Percentiles rank a stretch among this genome's conserved stretches.
phyloP scores from a whole-genome alignment of 2,113 vertebrate species.

The Bungarus multicinctus region DNA sequence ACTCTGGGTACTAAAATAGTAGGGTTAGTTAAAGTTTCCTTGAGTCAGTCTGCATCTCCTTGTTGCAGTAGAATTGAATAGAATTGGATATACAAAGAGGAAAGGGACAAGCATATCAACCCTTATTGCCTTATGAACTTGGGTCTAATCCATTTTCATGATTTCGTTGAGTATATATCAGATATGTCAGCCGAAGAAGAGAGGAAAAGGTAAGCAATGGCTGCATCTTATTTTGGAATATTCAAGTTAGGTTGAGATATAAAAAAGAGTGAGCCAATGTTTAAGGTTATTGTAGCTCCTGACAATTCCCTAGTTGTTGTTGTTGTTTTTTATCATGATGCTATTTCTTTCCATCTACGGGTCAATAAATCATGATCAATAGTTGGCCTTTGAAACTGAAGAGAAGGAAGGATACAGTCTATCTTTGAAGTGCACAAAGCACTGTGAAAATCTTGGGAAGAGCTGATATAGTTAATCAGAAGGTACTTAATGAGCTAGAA shows the following conservation, averaged over 20 bases:
- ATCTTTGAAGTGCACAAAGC: neutral
- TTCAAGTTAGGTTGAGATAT: neutral
- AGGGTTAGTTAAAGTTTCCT: constrained; percentile 53
- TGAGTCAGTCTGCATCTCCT: constrained; percentile 44
- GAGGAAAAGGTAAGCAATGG: neutral
- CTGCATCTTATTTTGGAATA: too few species aligned
- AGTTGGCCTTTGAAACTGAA: neutral
- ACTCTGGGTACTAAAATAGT: constrained; percentile 43
- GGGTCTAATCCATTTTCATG: neutral
- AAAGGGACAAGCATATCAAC: constrained; percentile 14
- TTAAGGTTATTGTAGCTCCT: neutral
- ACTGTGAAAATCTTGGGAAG: neutral
- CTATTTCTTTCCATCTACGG: neutral
- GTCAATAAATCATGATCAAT: constrained; percentile 1
- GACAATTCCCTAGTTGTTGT: neutral
- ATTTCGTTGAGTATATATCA: neutral
- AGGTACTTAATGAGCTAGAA: neutral
- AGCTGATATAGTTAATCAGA: neutral
- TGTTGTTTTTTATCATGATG: neutral
- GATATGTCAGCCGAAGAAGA: too few species aligned
- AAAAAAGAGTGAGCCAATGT: neutral
- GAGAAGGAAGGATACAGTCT: neutral
- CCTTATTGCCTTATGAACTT: constrained; percentile 34
- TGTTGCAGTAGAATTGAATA: constrained; percentile 43
- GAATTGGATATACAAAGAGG: neutral